These are phyloP conservation scores for Oxyscelio sp. DNA, from an alignment of 2,888 invertebrate genomes.

Conservation along the genomic window DNA sequence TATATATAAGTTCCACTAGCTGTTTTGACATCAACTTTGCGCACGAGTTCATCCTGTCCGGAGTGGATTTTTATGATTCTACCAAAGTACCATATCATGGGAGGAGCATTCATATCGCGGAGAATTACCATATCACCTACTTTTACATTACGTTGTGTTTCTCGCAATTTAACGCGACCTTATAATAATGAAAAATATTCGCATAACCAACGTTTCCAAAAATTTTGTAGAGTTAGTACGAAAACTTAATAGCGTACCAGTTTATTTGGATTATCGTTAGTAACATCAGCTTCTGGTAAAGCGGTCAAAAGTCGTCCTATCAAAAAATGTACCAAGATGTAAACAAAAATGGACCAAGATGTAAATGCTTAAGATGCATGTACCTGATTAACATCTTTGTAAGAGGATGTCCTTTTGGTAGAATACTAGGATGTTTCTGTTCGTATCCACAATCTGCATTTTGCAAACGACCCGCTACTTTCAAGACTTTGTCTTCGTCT, in stretches of 20 bases:
- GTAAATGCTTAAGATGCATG: constrained; percentile 20
- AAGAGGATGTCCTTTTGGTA: constrained; percentile 10
- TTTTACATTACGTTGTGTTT: too few relatives aligned
- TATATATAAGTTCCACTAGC: too few relatives aligned
- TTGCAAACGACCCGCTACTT: constrained; percentile 2
- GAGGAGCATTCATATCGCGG: too few relatives aligned
- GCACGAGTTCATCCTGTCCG: too few relatives aligned
- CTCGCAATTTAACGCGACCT: not conserved
- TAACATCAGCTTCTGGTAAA: not conserved
- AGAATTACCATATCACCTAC: too few relatives aligned
- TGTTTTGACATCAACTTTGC: too few relatives aligned
- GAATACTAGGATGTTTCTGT: constrained; percentile 12
- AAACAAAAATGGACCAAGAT: constrained; percentile 29
- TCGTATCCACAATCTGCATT: not conserved
- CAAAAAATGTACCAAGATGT: constrained; percentile 11
- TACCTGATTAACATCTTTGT: constrained; percentile 9
- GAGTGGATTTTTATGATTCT: too few relatives aligned
- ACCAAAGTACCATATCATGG: too few relatives aligned
- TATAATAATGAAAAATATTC: constrained; percentile 1
- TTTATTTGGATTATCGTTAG: not conserved
- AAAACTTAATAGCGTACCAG: not conserved
- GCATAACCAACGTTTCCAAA: constrained; percentile 5
- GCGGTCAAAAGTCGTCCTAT: constrained; percentile 1
- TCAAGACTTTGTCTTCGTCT: not conserved
- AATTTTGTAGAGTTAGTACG: not conserved